Base-by-base conservation (phyloP, 2,797 vertebrate species). In the Argentina silus region DNA sequence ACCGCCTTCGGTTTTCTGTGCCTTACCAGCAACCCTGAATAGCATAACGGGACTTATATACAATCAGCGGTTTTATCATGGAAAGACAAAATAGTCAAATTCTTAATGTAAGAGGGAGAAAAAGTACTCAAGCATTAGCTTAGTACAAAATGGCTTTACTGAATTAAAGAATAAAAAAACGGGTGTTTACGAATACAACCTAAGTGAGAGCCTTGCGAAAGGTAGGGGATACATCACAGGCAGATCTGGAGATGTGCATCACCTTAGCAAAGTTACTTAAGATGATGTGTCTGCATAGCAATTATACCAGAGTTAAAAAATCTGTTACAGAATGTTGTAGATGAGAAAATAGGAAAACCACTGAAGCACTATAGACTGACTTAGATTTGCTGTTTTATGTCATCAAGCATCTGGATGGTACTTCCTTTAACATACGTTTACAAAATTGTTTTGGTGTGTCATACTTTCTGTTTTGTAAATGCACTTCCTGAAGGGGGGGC, bases 1-100 rank as follows among this genome's bases (percentile, higher is more conserved):
- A 53, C 51, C 10, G 19, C 21, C 63, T 48, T 51, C 36, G 66
- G 17, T 56, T 68, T 44, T 68, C 66, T 68, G 66, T 68, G 51
- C 67, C 67, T 19, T 43, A 56, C 27, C 63, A 66, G 63, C 44
- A 48, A 66, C 42, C 47, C 44, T 47, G 62, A 64, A 50, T 50
- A 17, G 8, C 42, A 63, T 44, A 42, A n/a, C 61, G 43, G 42
- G n/a, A 43, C 42, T 63, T 63, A 5, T 17, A 44, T 14, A 67
- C 23, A 51, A 67, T 67, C 47, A 67, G 21, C 21, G 14, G 47
- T 42, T 67, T 63, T 45, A 15, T 48, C 63, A 7, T 55, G 36
- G 27, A 56, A 42, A 21, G 36, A 23, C 11, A 51, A 36, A 53
- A 51, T 12, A 14, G 23, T 53, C 27, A 60, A 12, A 27, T 60